Percentiles rank a stretch among this genome's conserved stretches.
These are phyloP conservation scores for Callosobruchus maculatus DNA, from an alignment of 2,888 invertebrate genomes.

Conservation along the genomic window DNA sequence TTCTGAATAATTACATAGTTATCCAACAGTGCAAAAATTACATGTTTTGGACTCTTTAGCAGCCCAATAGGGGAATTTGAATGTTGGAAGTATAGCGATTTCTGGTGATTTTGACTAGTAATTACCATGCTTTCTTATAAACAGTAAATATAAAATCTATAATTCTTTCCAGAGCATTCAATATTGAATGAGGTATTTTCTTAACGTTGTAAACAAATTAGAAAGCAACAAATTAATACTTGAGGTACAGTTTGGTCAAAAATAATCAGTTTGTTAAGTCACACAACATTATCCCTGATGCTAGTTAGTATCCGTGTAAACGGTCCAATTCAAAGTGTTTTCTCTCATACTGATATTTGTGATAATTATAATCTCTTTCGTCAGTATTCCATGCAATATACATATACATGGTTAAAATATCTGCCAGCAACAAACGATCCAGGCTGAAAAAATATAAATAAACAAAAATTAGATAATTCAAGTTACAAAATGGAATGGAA, in stretches of 20 bases:
- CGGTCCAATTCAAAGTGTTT: conserved; percentile 51
- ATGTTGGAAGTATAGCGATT: too few species aligned
- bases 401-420: conserved; percentile 57
- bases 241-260: neutral
- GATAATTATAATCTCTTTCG: conserved; percentile 55
- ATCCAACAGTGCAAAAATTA: too few species aligned
- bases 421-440: conserved; percentile 55
- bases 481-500: too few species aligned
- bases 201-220: too few species aligned
- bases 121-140: too few species aligned
- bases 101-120: too few species aligned
- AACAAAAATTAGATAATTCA: neutral
- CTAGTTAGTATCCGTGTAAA: conserved; percentile 15
- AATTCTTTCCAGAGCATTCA: too few species aligned
- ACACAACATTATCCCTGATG: neutral
- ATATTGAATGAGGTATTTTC: too few species aligned
- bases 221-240: neutral
- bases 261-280: neutral
- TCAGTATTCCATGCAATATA: conserved; percentile 60
- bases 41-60: too few species aligned
- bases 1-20: too few species aligned
- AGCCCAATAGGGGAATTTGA: too few species aligned
- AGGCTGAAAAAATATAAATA: conserved; percentile 43
- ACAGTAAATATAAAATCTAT: too few species aligned
- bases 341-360: conserved; percentile 50